Conservation (phyloP, 2,797 vertebrate genomes). For the Myotis findleyi region DNA sequence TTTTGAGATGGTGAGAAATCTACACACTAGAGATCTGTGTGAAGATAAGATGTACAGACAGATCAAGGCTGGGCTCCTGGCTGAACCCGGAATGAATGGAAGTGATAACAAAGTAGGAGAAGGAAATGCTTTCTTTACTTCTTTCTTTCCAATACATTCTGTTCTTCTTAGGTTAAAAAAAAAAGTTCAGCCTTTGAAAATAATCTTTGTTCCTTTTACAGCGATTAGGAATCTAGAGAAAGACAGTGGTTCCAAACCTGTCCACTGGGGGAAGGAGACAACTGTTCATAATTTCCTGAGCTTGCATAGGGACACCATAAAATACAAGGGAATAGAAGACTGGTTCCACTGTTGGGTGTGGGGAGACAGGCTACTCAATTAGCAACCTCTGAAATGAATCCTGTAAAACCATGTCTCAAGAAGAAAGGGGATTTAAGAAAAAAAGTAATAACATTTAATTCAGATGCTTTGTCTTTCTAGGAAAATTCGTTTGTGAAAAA, state of each 20-base stretch:
- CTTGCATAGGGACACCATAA: background rate
- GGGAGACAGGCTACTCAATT: background rate
- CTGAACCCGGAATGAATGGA: slow-evolving; percentile 47
- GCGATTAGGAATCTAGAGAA: slow-evolving; percentile 54
- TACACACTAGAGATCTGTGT: background rate
- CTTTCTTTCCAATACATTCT: background rate
- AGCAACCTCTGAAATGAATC: slow-evolving; percentile 37
- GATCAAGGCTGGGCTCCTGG: slow-evolving; percentile 49
- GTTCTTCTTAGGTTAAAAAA: slow-evolving; percentile 31
- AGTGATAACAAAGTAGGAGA: slow-evolving; percentile 57
- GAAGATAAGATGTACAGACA: slow-evolving; percentile 39
- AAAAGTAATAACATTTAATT: slow-evolving; percentile 32
- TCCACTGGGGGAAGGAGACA: background rate
- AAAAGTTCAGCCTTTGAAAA: slow-evolving; percentile 54
- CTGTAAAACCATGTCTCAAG: slow-evolving; percentile 35
- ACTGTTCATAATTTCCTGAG: slow-evolving; percentile 2
- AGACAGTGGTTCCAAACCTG: slow-evolving; percentile 2
- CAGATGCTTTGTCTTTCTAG: background rate
- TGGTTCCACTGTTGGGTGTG: background rate
- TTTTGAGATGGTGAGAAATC: slow-evolving; percentile 44
- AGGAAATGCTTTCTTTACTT: slow-evolving; percentile 4
- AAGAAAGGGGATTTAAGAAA: slow-evolving; percentile 45
- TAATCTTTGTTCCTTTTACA: slow-evolving; percentile 48
- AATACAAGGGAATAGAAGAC: slow-evolving; percentile 18
- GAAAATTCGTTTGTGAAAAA: slow-evolving; percentile 21